Conservation (phyloP, 1,140 invertebrate species). For the Drosophila tropicalis region DNA sequence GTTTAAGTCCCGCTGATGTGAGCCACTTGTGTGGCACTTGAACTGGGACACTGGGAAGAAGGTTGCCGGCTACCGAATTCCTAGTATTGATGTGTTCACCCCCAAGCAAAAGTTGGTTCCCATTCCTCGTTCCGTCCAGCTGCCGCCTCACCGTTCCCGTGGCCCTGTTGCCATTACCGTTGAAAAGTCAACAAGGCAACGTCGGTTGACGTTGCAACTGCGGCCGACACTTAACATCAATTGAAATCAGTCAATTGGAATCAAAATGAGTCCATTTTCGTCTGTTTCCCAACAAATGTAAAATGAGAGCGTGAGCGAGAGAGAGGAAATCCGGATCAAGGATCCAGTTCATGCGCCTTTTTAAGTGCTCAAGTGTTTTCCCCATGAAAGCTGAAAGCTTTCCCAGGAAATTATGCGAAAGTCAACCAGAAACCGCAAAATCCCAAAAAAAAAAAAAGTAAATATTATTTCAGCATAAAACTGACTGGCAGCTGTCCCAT, state of each 20-base stretch:
- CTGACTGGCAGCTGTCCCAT: constrained; percentile 42
- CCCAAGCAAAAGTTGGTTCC: constrained; percentile 43
- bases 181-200: constrained; percentile 71
- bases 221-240: constrained; percentile 80
- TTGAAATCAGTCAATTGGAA: constrained; percentile 83
- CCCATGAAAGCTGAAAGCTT: constrained; percentile 50
- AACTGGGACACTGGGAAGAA: constrained; percentile 36
- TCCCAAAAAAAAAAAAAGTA: neutral
- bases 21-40: constrained; percentile 82
- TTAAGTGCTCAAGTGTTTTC: constrained; percentile 78
- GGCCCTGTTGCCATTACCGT: constrained; percentile 16
- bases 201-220: constrained; percentile 49
- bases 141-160: constrained; percentile 36
- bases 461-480: constrained; percentile 35
- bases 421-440: constrained; percentile 48
- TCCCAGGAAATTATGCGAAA: constrained; percentile 75
- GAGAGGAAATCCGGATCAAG: constrained; percentile 43
- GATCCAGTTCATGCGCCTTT: constrained; percentile 71
- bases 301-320: constrained; percentile 63
- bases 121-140: constrained; percentile 19
- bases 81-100: constrained; percentile 42
- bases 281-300: constrained; percentile 81
- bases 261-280: constrained; percentile 80
- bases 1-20: constrained; percentile 75
- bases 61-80: neutral